Conservation (phyloP, 2,113 vertebrate genomes). For the Chinchilla lanigera region DNA sequence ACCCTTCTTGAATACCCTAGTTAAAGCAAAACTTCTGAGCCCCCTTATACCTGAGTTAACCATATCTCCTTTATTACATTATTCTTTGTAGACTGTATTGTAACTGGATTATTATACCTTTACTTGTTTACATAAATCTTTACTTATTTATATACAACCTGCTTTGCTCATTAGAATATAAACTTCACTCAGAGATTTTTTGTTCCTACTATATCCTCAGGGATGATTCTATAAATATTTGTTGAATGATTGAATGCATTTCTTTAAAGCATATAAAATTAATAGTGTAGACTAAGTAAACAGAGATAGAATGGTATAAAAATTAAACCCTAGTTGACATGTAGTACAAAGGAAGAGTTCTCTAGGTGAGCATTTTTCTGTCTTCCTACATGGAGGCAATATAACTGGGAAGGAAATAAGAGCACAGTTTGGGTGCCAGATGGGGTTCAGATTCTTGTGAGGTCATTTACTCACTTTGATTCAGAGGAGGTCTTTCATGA, state of each 20-base stretch:
- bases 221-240: neutral
- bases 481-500: neutral
- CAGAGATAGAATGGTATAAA: neutral
- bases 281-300: neutral
- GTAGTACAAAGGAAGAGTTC: neutral
- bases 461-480: neutral
- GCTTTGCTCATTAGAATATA: neutral
- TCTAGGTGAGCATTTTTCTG: neutral
- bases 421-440: neutral
- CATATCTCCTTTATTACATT: neutral
- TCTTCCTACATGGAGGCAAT: neutral
- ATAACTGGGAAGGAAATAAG: neutral
- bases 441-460: neutral
- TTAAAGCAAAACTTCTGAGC: neutral
- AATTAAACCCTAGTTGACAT: neutral
- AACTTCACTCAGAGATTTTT: neutral
- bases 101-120: neutral
- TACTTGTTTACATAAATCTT: neutral
- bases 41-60: neutral
- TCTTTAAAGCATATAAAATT: neutral
- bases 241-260: neutral
- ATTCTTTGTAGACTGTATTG: neutral
- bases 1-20: neutral
- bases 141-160: neutral
- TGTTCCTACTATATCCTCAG: neutral